phyloP scores from a whole-genome alignment of 2,113 vertebrate genomes.

The Corythaeola cristata region DNA sequence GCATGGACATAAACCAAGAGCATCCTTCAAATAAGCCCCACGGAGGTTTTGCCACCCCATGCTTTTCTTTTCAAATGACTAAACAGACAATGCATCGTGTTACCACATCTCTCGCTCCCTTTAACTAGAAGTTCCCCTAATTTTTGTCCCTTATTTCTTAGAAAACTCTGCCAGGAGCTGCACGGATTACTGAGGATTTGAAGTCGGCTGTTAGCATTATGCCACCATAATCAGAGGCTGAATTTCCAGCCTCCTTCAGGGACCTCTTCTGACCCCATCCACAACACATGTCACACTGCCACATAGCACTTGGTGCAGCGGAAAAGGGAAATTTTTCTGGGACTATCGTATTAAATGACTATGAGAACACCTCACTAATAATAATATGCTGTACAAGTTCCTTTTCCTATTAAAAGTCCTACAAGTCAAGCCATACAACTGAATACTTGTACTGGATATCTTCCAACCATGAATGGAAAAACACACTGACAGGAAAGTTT shows the following conservation, averaged over 20 bases:
- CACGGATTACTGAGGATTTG: not conserved
- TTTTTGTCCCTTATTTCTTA: not conserved
- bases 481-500: not conserved
- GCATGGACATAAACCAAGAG: not conserved
- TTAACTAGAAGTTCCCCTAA: not conserved
- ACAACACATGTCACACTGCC: not conserved
- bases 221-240: not conserved
- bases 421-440: conserved; percentile 34
- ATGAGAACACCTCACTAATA: conserved; percentile 13
- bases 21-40: not conserved
- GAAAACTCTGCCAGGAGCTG: not conserved
- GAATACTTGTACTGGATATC: conserved; percentile 21
- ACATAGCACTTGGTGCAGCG: not conserved
- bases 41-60: not conserved
- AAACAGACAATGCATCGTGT: not conserved
- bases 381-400: not conserved
- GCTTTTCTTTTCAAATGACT: not conserved
- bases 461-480: conserved; percentile 34
- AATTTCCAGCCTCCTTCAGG: not conserved
- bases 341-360: not conserved
- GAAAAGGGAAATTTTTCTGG: not conserved
- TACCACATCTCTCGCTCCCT: not conserved
- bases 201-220: not conserved
- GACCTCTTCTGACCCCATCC: not conserved
- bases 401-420: conserved; percentile 11